These are phyloP conservation scores for Pocillopora verrucosa DNA, from an alignment of 64 coral and sea anemone genomes.

Conservation along the genomic window DNA sequence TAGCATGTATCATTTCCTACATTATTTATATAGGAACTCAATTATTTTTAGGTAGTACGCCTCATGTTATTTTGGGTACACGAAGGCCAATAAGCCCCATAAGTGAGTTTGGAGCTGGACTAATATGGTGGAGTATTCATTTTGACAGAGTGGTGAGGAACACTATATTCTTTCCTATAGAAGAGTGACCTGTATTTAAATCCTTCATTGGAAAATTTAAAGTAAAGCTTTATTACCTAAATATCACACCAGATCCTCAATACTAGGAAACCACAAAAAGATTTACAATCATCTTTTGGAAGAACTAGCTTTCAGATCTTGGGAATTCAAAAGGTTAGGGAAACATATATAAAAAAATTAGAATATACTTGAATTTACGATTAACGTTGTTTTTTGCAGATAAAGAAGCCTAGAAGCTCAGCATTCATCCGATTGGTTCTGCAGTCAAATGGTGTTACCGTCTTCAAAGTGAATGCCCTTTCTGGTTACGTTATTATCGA, in stretches of 20 bases:
- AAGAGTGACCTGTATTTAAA: no score
- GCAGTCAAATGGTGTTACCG: neutral
- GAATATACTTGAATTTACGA: no score
- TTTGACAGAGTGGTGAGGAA: slow-evolving; percentile 24
- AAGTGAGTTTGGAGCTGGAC: neutral
- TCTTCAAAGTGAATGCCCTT: slow-evolving; percentile 29
- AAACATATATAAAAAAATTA: no score
- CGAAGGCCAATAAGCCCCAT: neutral
- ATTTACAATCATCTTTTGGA: no score
- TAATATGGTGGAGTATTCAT: slow-evolving; percentile 19
- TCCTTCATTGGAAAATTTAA: no score
- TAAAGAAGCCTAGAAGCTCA: slow-evolving; percentile 15
- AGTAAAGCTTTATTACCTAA: no score
- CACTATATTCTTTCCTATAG: neutral
- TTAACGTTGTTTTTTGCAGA: neutral
- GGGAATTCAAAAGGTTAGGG: no score
- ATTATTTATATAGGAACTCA: neutral
- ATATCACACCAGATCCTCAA: no score
- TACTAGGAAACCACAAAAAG: no score
- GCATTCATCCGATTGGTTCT: slow-evolving; percentile 8
- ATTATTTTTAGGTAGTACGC: slow-evolving; percentile 16
- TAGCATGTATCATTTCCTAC: neutral
- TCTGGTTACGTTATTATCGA: neutral
- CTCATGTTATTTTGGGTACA: neutral
- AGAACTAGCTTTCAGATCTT: no score